Base-by-base conservation (phyloP, 2,888 invertebrate genomes). In the Seladonia tumulorum region DNA sequence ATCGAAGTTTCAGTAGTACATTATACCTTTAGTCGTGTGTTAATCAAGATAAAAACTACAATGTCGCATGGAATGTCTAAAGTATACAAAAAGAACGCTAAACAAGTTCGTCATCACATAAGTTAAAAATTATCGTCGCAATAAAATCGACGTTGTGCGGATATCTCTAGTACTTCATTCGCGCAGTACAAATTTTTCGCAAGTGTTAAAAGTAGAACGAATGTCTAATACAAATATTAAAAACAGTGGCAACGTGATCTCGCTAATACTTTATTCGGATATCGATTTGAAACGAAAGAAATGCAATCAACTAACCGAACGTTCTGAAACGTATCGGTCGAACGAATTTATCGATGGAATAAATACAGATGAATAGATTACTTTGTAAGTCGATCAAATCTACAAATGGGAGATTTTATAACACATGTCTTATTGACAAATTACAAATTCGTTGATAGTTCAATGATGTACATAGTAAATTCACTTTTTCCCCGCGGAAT, bases 401-500 rank as follows among this genome's bases (percentile, higher is more conserved):
- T 88, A 88, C 63, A 85, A 70, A 77, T 77, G 72, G 47, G 87
- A 85, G 18, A 63, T 63, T 79, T 79, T 75, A 35, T 85, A 81
- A 79, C 72, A 57, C 68, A 73, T 81, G 80, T 68, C 78, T 72
- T 81, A 82, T 87, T 77, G 84, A 82, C 85, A 39, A 89, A 86
- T 88, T 86, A 88, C 87, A 88, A 92, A 88, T 89, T 91, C 91
- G 89, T 91, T 90, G 88, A 90, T 87, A 91, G 72, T 85, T 84
- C 76, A 76, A 83, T 77, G 86, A 88, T 82, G 49, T 88, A 87
- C 83, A 88, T 82, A 79, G 47, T 79, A 80, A 79, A 89, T 80
- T 88, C 82, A 76, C 47, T 76, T 78, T 79, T 85, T 76, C 73
- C 78, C 75, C 76, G 72, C 49, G 76, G 12, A 39, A 82, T 84